These are phyloP conservation scores for Muscicapa adusta DNA, from an alignment of 2,113 vertebrate genomes.

Conservation along the genomic window DNA sequence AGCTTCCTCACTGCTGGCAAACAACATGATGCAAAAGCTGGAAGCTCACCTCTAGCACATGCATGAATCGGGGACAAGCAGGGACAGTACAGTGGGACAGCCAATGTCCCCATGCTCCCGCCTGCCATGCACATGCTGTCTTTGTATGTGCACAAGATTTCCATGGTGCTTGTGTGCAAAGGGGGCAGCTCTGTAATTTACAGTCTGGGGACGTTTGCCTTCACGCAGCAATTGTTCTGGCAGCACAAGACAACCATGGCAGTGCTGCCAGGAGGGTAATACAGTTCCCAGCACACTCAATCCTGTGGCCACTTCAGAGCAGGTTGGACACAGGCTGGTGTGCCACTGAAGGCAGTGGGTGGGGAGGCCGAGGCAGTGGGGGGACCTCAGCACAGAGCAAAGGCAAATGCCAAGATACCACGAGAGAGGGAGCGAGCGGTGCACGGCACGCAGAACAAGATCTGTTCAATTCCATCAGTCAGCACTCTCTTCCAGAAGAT, in stretches of 20 bases:
- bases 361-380: background rate
- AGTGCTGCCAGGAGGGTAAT: conserved; percentile 7
- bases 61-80: background rate
- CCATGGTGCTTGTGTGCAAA: background rate
- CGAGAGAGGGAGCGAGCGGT: background rate
- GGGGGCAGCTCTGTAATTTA: background rate
- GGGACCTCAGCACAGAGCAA: fast-evolving
- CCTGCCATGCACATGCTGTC: fast-evolving
- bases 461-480: conserved; percentile 71
- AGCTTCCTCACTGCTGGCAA: background rate
- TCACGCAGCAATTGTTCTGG: conserved; percentile 11
- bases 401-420: background rate
- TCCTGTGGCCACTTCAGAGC: background rate
- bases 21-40: background rate
- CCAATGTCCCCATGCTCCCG: fast-evolving
- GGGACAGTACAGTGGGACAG: fast-evolving
- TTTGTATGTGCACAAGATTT: background rate
- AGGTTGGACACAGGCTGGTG: background rate
- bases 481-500: conserved; percentile 76
- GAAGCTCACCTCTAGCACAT: background rate
- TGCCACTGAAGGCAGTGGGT: background rate
- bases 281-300: background rate
- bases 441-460: conserved; percentile 15
- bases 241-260: background rate
- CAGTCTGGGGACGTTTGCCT: background rate